Conservation (phyloP, 2,113 vertebrate genomes). For the Cebus imitator region DNA sequence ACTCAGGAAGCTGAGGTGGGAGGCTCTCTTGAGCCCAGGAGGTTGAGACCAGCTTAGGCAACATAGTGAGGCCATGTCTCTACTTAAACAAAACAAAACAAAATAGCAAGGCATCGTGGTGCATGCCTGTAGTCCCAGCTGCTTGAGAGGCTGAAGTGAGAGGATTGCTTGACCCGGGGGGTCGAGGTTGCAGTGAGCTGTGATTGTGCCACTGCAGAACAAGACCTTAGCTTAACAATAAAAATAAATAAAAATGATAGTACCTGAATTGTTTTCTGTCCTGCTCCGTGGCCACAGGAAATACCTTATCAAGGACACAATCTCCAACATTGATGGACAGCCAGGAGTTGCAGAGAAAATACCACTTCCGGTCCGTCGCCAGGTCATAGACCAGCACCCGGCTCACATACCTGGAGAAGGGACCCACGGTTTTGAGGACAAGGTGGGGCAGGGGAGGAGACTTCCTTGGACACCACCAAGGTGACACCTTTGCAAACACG, state of each 20-base stretch:
- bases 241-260: background rate
- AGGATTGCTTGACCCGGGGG: no score
- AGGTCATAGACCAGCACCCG: constrained; percentile 92
- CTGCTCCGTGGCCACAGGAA: constrained; percentile 92
- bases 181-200: no score
- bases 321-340: constrained; percentile 92
- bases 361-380: constrained; percentile 90
- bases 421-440: background rate
- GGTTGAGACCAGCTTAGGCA: no score
- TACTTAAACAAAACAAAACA: no score
- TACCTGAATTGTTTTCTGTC: constrained; percentile 96
- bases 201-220: no score
- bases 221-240: no score
- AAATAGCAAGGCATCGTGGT: no score
- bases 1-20: no score
- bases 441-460: fast-evolving
- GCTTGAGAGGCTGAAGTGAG: no score
- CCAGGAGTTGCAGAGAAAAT: constrained; percentile 97
- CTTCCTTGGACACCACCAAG: background rate
- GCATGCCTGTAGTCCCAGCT: no score
- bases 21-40: no score
- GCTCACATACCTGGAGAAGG: constrained; percentile 91
- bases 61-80: no score
- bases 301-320: constrained; percentile 92
- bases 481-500: background rate